Conservation (phyloP, 2,113 vertebrate species). For the Trichechus manatus region DNA sequence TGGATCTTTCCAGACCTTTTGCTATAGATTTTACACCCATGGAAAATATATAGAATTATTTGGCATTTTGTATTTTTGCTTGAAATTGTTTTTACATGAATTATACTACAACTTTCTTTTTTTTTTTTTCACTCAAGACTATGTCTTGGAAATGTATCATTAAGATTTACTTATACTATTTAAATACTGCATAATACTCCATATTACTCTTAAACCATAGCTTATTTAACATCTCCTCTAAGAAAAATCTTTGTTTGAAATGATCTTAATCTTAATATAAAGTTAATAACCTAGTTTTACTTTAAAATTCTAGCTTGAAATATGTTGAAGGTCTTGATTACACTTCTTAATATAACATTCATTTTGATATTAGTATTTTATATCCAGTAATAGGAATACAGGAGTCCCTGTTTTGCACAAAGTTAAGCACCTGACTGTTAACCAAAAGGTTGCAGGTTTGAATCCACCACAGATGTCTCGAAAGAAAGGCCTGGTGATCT, state of each 20-base stretch:
- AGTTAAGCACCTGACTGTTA: background rate
- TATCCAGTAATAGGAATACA: background rate
- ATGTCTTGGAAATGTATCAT: background rate
- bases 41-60: background rate
- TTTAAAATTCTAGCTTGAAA: background rate
- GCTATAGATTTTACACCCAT: background rate
- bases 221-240: background rate
- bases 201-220: background rate
- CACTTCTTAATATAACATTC: background rate
- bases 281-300: background rate
- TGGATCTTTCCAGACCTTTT: background rate
- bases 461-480: background rate
- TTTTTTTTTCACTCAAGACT: background rate
- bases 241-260: background rate
- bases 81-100: background rate
- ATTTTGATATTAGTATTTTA: background rate
- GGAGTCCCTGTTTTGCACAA: no score
- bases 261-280: background rate
- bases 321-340: background rate
- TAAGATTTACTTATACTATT: background rate
- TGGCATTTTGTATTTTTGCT: background rate
- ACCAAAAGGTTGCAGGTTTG: background rate
- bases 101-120: background rate
- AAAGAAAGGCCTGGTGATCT: background rate
- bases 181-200: background rate